These are phyloP conservation scores for Crypturellus tataupa DNA, from an alignment of 2,797 vertebrate species.

Conservation along the genomic window DNA sequence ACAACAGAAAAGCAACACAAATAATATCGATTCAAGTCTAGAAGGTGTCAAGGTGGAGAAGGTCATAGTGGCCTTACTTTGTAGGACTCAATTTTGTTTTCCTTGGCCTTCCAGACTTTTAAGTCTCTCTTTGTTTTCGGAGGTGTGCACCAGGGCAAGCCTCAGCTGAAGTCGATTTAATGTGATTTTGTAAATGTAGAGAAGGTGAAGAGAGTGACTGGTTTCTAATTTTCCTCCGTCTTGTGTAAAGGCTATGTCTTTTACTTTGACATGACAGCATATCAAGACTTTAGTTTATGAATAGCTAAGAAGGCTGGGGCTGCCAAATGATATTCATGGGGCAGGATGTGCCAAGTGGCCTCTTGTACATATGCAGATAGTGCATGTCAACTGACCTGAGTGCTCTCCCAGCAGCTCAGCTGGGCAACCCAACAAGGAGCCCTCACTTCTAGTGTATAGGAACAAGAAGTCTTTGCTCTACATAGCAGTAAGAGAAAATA, in stretches of 20 bases:
- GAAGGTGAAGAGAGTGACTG: background rate
- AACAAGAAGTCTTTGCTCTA: background rate
- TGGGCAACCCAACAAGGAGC: background rate
- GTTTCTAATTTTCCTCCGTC: background rate
- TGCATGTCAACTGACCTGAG: background rate
- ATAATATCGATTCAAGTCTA: fast-evolving
- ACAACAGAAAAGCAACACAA: background rate
- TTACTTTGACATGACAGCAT: background rate
- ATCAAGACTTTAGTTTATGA: no score
- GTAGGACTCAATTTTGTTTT: background rate
- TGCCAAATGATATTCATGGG: background rate
- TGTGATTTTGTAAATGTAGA: background rate
- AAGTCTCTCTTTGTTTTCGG: background rate
- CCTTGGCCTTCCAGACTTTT: background rate
- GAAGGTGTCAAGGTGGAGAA: background rate
- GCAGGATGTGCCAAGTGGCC: background rate
- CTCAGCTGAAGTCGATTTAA: background rate
- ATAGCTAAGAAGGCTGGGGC: background rate
- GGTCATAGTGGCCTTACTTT: fast-evolving
- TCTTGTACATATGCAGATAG: background rate
- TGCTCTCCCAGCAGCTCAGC: background rate
- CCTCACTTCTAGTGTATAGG: background rate
- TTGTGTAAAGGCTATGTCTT: background rate
- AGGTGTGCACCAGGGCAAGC: background rate
- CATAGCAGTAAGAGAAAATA: background rate